These are phyloP conservation scores for Silurus meridionalis DNA, from an alignment of 2,113 vertebrate genomes.

Conservation along the genomic window DNA sequence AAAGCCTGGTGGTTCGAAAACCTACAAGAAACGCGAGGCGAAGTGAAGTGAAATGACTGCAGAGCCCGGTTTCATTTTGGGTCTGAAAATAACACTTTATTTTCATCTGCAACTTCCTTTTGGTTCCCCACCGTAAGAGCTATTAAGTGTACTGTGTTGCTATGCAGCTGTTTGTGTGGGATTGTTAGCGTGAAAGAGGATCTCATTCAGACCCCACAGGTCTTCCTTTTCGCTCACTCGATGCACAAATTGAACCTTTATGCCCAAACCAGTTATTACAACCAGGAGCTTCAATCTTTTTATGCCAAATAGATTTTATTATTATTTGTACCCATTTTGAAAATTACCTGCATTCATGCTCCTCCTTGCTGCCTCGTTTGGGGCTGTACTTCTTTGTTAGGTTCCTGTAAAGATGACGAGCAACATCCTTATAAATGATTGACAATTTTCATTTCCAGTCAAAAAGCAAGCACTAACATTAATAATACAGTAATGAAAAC, in stretches of 20 bases:
- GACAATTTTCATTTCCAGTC: not conserved
- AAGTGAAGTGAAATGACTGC: not conserved
- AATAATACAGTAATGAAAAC: not conserved
- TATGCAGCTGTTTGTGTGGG: not conserved
- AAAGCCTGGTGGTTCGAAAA: slow-evolving; percentile 85
- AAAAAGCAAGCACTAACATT: not conserved
- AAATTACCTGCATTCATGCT: slow-evolving; percentile 84
- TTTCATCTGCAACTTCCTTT: slow-evolving; percentile 55
- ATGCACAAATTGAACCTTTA: not conserved
- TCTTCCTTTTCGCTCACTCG: not conserved
- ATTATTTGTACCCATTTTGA: not conserved
- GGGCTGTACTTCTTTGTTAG: slow-evolving; percentile 86
- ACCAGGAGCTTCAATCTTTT: not conserved
- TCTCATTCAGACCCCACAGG: slow-evolving; percentile 7
- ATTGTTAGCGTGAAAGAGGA: not conserved
- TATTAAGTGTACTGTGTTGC: slow-evolving; percentile 41
- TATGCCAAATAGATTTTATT: not conserved
- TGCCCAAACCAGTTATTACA: not conserved
- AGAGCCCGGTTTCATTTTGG: not conserved
- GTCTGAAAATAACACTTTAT: slow-evolving; percentile 17
- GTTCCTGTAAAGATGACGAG: slow-evolving; percentile 67
- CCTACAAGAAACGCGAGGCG: slow-evolving; percentile 57
- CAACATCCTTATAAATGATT: not conserved
- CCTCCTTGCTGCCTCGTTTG: slow-evolving; percentile 83
- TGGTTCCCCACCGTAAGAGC: slow-evolving; percentile 49